Evolutionary conservation across 2,113 vertebrate species (phyloP).

Genomic region (Lophius piscatorius): DNA sequence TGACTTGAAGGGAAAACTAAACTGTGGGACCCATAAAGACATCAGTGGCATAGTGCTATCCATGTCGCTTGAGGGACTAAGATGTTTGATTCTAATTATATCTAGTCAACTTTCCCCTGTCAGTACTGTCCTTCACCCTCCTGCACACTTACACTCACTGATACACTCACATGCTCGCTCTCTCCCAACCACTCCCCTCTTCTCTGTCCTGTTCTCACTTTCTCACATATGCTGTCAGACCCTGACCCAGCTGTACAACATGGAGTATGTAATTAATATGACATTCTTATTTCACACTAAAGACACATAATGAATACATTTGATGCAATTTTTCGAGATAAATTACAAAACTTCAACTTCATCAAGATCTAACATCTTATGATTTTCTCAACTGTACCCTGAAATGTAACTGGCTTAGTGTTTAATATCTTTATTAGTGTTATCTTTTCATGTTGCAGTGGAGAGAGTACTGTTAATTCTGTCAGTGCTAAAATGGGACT

Average conservation of each 20-base stretch:
- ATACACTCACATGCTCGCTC: background rate
- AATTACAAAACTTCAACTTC: background rate
- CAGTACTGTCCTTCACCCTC: conserved; percentile 63
- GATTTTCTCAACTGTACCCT: conserved; percentile 18
- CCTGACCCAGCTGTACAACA: conserved; percentile 9
- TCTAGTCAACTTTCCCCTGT: conserved; percentile 74
- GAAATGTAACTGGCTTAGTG: conserved; percentile 12
- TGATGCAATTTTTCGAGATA: conserved; percentile 2
- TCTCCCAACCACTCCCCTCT: conserved; percentile 32
- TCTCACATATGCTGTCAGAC: conserved; percentile 45
- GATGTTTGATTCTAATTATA: conserved; percentile 79
- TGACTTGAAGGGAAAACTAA: conserved; percentile 6
- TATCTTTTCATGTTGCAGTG: no score
- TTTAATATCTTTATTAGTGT: background rate
- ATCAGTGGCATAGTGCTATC: conserved; percentile 26
- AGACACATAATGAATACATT: background rate
- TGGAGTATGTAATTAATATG: conserved; percentile 41
- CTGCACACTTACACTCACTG: conserved; percentile 18
- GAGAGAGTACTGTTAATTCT: background rate
- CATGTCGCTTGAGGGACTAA: conserved; percentile 35
- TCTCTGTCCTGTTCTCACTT: conserved; percentile 33
- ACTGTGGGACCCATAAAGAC: conserved; percentile 11
- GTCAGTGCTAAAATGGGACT: background rate
- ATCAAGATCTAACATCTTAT: background rate
- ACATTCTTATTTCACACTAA: conserved; percentile 9